Evolutionary conservation across 1,140 invertebrate species (phyloP).

Genomic region (Cecropterus lyciades): DNA sequence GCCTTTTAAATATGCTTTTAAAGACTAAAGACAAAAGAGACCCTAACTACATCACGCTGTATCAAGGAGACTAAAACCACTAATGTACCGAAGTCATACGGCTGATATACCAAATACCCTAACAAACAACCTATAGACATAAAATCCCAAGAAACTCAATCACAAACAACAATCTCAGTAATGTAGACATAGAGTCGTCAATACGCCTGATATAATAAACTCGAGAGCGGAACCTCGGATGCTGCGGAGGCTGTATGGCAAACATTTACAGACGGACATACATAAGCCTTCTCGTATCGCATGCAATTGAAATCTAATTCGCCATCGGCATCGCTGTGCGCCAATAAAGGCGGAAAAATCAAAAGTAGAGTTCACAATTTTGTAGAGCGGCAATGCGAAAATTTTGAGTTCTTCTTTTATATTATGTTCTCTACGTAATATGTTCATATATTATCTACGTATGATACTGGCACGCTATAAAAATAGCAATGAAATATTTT

Average conservation of each 20-base stretch:
- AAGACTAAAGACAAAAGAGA: too few relatives aligned
- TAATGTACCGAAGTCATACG: too few relatives aligned
- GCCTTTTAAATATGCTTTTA: too few relatives aligned
- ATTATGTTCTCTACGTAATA: too few relatives aligned
- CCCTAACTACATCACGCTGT: too few relatives aligned
- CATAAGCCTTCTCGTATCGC: constrained; percentile 37
- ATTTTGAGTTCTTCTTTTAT: too few relatives aligned
- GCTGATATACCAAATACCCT: too few relatives aligned
- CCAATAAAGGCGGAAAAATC: constrained; percentile 55
- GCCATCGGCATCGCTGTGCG: constrained; percentile 44
- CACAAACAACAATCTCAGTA: neutral
- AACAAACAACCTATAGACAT: too few relatives aligned
- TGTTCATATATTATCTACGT: too few relatives aligned
- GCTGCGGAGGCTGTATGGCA: constrained; percentile 10
- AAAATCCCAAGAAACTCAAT: neutral
- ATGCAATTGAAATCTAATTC: constrained; percentile 51
- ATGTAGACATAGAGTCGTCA: constrained; percentile 21
- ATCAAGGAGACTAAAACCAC: too few relatives aligned
- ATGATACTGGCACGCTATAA: too few relatives aligned
- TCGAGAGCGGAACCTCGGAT: constrained; percentile 16
- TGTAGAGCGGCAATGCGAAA: constrained; percentile 23
- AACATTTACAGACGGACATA: constrained; percentile 36
- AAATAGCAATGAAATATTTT: too few relatives aligned
- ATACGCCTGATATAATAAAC: constrained; percentile 24
- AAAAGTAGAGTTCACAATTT: constrained; percentile 33